Base-by-base conservation (phyloP, 2,797 vertebrate species). In the Sciurus carolinensis region DNA sequence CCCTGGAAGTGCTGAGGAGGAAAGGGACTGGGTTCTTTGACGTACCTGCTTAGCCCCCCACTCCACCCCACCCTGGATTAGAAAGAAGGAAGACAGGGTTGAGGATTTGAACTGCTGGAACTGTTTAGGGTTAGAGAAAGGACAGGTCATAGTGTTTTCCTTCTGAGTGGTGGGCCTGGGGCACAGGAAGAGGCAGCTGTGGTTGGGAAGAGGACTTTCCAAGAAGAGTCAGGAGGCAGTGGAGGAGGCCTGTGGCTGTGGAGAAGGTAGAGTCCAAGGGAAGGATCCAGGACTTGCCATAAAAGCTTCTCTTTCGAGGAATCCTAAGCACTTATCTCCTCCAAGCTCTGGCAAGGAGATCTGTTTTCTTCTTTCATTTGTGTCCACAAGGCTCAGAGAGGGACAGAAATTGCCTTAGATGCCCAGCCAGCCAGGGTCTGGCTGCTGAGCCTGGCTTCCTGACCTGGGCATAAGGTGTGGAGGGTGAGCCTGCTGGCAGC, bases 251-350 rank as follows among this genome's bases (percentile, higher is more conserved):
- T 50, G 36, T 20, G 39, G 57, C 42, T 89, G 24, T 33, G 13
- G 79, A 86, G 85, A 57, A 79, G 80, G 39, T 81, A 75, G 59
- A 91, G 79, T 92, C 87, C 87, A 86, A 69, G 79, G 47, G 71
- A 81, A 75, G 64, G 84, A 93, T 73, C 88, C 47, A 81, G 87
- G 85, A 75, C 92, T 95, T 71, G 92, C 80, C 79, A 82, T 89
- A 50, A 90, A 96, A 90, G 91, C 76, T 82, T 77, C 73, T 96
- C 97, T 97, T 98, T 98, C 97, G 87, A 98, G 97, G 97, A 98
- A 98, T 96, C 90, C 80, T 54, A 93, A 87, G 83, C 90, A 96
- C 90, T 97, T 96, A 87, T 93, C 93, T 97, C 72, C 91, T 96
- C 50, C 12, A 20, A 69, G 54, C 57, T 50, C 86, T 96, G 97